Evolutionary conservation across 2,888 invertebrate species (phyloP), one percentile per base, ranked within the genome.

Genomic region (Drosophila algonquin): DNA sequence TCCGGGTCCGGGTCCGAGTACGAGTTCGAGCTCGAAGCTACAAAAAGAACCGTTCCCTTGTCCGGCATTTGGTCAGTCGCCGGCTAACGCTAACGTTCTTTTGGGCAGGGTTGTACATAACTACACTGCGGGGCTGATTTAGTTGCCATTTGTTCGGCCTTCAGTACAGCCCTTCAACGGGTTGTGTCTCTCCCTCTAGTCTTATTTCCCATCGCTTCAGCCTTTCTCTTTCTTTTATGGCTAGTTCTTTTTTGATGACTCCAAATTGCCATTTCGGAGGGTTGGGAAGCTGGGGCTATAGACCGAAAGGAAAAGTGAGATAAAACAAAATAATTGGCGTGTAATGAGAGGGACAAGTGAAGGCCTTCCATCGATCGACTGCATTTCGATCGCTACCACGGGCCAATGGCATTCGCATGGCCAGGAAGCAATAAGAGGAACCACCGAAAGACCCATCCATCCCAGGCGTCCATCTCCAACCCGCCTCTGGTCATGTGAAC

Each of bases 401-500:
- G 18, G 32, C 16, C 58, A 48, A 58, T 12, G 58, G 57, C 51
- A 54, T 12, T 46, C 60, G 32, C 47, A 45, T 47, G 46, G 24
- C 16, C 32, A 32, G 32, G 40, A 32, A 32, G 27, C 8, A 30
- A 7, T 8, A 30, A 8, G 30, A 8, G 30, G 30, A 30, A 30
- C 30, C 8, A 10, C 51, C 12, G 32, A 56, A 8, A 12, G 10
- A 8, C 40, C 48, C 48, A 35, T 27, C 52, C 52, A 24, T 3
- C 12, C 9, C 44, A 27, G 12, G 6, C 35, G 16, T 27, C 44
- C 35, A 60, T 40, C 40, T 40, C n/a, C 14, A 7, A 14, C 21
- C 75, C 51, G 62, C 59, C 82, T 85, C 78, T 80, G 79, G 73
- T 88, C 87, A 84, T 88, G 83, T 84, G 89, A 84, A 84, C 89